Base-by-base conservation (phyloP, 2,113 vertebrate genomes). In the Plotosus lineatus region DNA sequence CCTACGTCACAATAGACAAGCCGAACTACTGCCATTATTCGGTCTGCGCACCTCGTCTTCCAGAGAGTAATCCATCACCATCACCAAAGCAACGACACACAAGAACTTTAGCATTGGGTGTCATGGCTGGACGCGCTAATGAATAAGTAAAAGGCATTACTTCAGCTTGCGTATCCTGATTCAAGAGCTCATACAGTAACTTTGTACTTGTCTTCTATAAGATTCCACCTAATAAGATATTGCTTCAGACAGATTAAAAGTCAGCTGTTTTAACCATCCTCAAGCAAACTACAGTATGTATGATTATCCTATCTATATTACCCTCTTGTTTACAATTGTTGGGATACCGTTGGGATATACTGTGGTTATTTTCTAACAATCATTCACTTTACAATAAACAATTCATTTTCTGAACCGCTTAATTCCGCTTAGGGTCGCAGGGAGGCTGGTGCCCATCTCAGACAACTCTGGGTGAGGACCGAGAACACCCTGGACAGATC, bases 101-200 rank as follows among this genome's bases (percentile, higher is more conserved):
- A 66, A n/a, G 72, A 66, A 46, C 60, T 60, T 75, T 31, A 53
- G 79, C 46, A 66, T 66, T 55, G 60, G 79, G 79, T 81, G 36
- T 81, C 79, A 75, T 38, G 33, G 17, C 38, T 11, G 21, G 60
- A 46, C 8, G 7, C 17, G 5, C 48, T 75, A 38, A 55, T 81
- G 6, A 81, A 81, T 81, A 81, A 81, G 48, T 66, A 42, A 81
- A 50, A 44, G 36, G 48, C 36, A 31, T 53, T 17, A 71, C 65
- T 55, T 77, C 38, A 46, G 44, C 56, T 17, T 58, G 66, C 48
- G 53, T 58, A 33, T 53, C 48, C 26, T 36, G 17, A 38, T 75
- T 81, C 42, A 81, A 4, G 15, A 44, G 65, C 5, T 10, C n/a
- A 31, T 79, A n/a, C n/a, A n/a, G n/a, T n/a, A 55, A 55, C 11